Evolutionary conservation across 1,140 invertebrate species (phyloP).

Genomic region (Thrips palmi): DNA sequence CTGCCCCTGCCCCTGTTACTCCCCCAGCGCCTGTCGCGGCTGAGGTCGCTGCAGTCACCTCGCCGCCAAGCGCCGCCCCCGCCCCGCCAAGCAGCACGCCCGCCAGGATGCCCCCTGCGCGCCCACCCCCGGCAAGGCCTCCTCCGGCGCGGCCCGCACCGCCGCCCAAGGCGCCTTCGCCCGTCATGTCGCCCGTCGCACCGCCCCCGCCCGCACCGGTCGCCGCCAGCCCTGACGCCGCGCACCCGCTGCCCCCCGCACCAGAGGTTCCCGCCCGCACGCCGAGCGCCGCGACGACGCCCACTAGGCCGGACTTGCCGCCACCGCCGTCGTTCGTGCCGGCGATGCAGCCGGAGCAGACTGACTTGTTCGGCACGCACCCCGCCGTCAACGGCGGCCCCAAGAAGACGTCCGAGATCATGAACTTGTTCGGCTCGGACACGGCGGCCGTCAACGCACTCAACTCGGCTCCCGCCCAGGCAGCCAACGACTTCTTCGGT

Average conservation of each 20-base stretch:
- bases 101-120: neutral
- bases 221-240: too few relatives aligned
- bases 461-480: conserved; percentile 15
- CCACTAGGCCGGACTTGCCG: neutral
- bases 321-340: too few relatives aligned
- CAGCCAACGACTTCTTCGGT: conserved; percentile 8
- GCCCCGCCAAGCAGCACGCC: neutral
- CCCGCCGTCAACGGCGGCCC: neutral
- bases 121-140: neutral
- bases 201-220: too few relatives aligned
- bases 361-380: neutral
- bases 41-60: conserved; percentile 9
- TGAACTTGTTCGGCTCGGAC: conserved; percentile 5
- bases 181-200: neutral
- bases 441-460: conserved; percentile 14
- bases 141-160: conserved; percentile 1
- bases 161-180: neutral
- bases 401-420: neutral
- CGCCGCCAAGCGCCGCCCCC: conserved; percentile 9
- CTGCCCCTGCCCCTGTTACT: conserved; percentile 11
- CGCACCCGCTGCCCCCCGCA: neutral
- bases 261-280: neutral
- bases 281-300: neutral
- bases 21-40: conserved; percentile 14
- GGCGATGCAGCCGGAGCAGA: neutral